Evolutionary conservation across 2,113 vertebrate genomes (phyloP).

Genomic region (Hemibagrus wyckioides): DNA sequence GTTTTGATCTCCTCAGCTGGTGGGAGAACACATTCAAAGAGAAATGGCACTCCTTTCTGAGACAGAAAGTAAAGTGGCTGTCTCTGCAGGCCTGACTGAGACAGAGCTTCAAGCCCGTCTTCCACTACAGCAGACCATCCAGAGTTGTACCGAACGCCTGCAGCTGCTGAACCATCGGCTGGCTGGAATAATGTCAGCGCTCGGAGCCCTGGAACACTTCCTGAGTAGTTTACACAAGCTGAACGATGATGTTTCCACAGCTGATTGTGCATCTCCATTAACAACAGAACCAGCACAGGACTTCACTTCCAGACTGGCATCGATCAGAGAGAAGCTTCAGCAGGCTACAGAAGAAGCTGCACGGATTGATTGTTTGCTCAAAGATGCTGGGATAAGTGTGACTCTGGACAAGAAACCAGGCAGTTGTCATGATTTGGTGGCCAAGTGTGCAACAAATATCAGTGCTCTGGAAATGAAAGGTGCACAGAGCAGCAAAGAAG

Average conservation of each 20-base stretch:
- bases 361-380: slow-evolving; percentile 55
- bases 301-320: slow-evolving; percentile 43
- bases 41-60: slow-evolving; percentile 66
- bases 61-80: slow-evolving; percentile 54
- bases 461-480: slow-evolving; percentile 20
- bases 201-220: slow-evolving; percentile 73
- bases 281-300: slow-evolving; percentile 63
- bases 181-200: slow-evolving; percentile 60
- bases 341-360: slow-evolving; percentile 52
- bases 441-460: neutral
- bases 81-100: slow-evolving; percentile 33
- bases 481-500: neutral
- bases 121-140: slow-evolving; percentile 60
- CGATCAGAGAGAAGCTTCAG: slow-evolving; percentile 60
- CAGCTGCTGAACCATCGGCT: slow-evolving; percentile 68
- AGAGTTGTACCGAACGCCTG: slow-evolving; percentile 66
- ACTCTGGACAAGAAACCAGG: slow-evolving; percentile 49
- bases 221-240: slow-evolving; percentile 68
- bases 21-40: slow-evolving; percentile 39
- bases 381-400: slow-evolving; percentile 59
- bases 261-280: slow-evolving; percentile 30
- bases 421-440: slow-evolving; percentile 60
- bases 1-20: slow-evolving; percentile 18
- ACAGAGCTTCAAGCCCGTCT: slow-evolving; percentile 63
- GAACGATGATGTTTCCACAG: slow-evolving; percentile 52